Percentiles rank a stretch among this genome's conserved stretches.
Conservation (phyloP, 2,888 invertebrate genomes). For the Ophonus ardosiacus region DNA sequence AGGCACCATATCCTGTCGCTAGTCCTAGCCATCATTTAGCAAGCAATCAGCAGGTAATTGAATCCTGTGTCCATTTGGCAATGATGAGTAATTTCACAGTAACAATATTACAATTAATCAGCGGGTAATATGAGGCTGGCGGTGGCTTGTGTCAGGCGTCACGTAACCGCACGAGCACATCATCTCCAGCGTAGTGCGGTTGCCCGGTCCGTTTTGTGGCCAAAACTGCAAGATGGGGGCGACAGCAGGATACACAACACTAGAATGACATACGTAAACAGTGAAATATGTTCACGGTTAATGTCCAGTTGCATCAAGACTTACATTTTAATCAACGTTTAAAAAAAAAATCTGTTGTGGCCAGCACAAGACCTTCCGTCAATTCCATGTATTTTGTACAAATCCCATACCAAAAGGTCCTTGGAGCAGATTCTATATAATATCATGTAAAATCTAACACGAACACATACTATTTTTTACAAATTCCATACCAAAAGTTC, state of each 20-base stretch:
- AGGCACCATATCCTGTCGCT: not conserved
- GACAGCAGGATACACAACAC: not conserved
- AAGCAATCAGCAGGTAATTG: slow-evolving; percentile 9
- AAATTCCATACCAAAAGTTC: no score
- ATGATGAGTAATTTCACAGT: slow-evolving; percentile 35
- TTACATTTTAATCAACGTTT: no score
- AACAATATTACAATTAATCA: slow-evolving; percentile 50
- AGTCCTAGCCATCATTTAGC: not conserved
- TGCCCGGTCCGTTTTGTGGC: not conserved
- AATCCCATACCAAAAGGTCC: no score
- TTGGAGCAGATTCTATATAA: no score
- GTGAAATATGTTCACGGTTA: no score
- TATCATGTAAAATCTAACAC: no score
- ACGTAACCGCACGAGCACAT: slow-evolving; percentile 33
- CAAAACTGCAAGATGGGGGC: not conserved
- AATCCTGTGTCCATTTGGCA: slow-evolving; percentile 19
- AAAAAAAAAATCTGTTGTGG: no score
- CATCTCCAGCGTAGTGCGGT: slow-evolving; percentile 31
- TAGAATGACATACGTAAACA: not conserved
- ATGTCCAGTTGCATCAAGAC: no score
- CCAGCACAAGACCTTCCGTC: no score
- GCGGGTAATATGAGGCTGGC: slow-evolving; percentile 15
- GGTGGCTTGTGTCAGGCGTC: slow-evolving; percentile 29
- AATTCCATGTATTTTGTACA: no score
- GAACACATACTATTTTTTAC: no score